phyloP scores from a whole-genome alignment of 2,888 invertebrate species.

The Azorinus chamasolen region DNA sequence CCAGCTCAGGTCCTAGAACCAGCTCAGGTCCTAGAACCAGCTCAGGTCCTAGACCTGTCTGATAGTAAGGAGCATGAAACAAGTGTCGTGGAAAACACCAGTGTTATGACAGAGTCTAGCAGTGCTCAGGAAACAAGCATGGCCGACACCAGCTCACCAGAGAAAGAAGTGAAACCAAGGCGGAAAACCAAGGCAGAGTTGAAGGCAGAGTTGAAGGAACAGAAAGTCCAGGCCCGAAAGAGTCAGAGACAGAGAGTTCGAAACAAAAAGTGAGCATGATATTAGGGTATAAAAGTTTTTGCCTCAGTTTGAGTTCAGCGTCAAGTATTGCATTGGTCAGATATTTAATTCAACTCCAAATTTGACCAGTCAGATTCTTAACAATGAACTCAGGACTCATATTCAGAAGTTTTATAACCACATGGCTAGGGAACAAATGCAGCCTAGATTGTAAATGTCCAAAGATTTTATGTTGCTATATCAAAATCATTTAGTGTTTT shows the following conservation, averaged over 20 bases:
- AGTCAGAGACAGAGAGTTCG: conserved; percentile 84
- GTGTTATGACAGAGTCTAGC: conserved; percentile 38
- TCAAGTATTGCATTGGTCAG: no score
- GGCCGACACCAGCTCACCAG: conserved; percentile 39
- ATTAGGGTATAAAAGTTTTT: no score
- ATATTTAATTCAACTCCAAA: no score
- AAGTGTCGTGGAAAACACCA: conserved; percentile 29
- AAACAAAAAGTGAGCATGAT: conserved; percentile 76
- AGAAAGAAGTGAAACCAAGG: conserved; percentile 59
- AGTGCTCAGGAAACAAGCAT: conserved; percentile 33
- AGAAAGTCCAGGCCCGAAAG: conserved; percentile 84
- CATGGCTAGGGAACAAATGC: no score
- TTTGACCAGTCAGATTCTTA: no score
- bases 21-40: neutral
- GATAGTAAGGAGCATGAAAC: conserved; percentile 4
- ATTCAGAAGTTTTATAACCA: no score
- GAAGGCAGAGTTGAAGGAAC: conserved; percentile 83
- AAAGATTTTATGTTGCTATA: no score
- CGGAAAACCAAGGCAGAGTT: conserved; percentile 82
- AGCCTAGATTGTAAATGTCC: no score
- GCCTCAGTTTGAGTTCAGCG: no score
- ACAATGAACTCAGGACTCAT: no score
- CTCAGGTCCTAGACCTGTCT: neutral
- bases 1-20: neutral
- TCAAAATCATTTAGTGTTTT: no score